Percentiles rank a stretch among this genome's conserved stretches.
Conservation (phyloP, 2,113 vertebrate genomes). For the Labeo catla region DNA sequence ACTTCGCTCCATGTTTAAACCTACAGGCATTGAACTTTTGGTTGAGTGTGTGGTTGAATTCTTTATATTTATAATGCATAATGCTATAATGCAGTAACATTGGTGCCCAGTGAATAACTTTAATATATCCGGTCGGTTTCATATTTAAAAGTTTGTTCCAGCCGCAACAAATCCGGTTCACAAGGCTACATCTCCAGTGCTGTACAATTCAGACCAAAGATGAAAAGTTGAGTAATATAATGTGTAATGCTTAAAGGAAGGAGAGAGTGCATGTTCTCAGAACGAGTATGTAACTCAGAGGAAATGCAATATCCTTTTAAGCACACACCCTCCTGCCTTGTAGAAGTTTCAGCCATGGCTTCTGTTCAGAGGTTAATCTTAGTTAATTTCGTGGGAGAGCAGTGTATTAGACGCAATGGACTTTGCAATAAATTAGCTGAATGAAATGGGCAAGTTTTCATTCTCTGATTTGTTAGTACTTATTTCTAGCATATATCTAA, state of each 20-base stretch:
- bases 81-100: not conserved
- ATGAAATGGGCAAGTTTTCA: not conserved
- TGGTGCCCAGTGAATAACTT: conserved; percentile 6
- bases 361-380: not conserved
- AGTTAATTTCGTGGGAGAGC: not conserved
- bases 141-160: not conserved
- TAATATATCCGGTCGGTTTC: not conserved
- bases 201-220: not conserved
- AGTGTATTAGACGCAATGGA: not conserved
- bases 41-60: not conserved
- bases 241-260: conserved; percentile 27
- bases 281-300: conserved; percentile 13
- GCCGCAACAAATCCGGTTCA: not conserved
- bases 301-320: conserved; percentile 36
- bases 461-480: not conserved
- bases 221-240: conserved; percentile 30
- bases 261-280: not conserved
- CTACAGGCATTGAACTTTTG: not conserved
- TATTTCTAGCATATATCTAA: not conserved
- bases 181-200: not conserved
- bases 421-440: not conserved
- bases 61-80: not conserved
- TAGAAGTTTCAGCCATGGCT: not conserved
- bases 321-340: conserved; percentile 33
- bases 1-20: conserved; percentile 17